Evolutionary conservation across 2,797 vertebrate genomes (phyloP).

Genomic region (Loris lydekkerianus): DNA sequence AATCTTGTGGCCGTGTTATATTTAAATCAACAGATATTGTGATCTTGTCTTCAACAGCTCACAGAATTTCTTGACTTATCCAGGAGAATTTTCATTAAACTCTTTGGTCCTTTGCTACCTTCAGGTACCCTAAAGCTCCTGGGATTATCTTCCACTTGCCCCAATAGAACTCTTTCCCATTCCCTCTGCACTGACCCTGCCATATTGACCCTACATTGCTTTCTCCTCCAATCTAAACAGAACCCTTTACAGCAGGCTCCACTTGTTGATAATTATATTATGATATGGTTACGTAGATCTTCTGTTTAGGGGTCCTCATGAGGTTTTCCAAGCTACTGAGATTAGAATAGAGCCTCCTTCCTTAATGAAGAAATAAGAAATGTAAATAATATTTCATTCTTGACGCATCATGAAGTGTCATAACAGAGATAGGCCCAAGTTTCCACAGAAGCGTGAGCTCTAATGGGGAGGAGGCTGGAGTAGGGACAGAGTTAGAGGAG

Average conservation of each 20-base stretch:
- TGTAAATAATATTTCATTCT: not conserved
- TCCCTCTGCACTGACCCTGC: not conserved
- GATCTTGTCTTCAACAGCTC: not conserved
- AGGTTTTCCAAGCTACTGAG: too few relatives aligned
- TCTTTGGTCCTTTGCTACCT: not conserved
- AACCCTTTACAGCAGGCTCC: not conserved
- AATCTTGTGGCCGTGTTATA: not conserved
- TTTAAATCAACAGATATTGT: slow-evolving; percentile 17
- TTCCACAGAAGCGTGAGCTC: not conserved
- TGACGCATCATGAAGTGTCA: not conserved
- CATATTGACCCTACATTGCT: not conserved
- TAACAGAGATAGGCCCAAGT: not conserved
- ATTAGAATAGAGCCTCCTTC: too few relatives aligned
- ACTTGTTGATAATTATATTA: not conserved
- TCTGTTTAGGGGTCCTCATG: not conserved
- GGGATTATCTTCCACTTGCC: not conserved
- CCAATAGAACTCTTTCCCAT: not conserved
- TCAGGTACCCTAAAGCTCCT: not conserved
- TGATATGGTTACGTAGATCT: not conserved
- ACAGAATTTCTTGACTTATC: not conserved
- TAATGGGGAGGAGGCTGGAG: not conserved
- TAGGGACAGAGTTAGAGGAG: not conserved
- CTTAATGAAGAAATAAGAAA: not conserved
- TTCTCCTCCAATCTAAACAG: not conserved
- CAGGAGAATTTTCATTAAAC: not conserved